phyloP scores from a whole-genome alignment of 2,888 invertebrate species.

The Cheilosia scutellata region DNA sequence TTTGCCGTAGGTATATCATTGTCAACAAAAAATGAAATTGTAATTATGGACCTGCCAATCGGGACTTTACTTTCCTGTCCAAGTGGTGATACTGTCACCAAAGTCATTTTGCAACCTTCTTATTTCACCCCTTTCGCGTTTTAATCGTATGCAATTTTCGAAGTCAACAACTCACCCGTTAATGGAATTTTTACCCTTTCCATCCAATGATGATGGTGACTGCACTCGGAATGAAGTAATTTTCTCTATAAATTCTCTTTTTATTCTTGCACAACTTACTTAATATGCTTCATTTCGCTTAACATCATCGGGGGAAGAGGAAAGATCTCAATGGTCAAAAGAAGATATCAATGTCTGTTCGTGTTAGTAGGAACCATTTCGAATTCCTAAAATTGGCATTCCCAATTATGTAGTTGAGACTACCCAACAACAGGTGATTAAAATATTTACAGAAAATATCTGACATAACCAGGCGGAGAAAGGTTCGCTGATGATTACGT shows the following conservation, averaged over 20 bases:
- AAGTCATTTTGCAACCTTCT: not conserved
- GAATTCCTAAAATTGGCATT: too few relatives aligned
- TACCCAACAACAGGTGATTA: not conserved
- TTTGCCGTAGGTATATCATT: too few relatives aligned
- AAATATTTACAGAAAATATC: too few relatives aligned
- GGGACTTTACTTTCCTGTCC: constrained; percentile 15
- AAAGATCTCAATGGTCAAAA: not conserved
- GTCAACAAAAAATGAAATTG: constrained; percentile 14
- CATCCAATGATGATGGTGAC: constrained; percentile 23
- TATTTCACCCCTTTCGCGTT: not conserved
- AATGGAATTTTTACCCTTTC: not conserved
- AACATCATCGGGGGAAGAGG: not conserved
- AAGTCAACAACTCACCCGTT: constrained; percentile 24
- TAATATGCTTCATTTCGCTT: not conserved
- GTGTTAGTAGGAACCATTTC: too few relatives aligned
- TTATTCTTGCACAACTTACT: constrained; percentile 45
- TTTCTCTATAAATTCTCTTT: constrained; percentile 42
- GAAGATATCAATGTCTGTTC: too few relatives aligned
- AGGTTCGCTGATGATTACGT: not conserved
- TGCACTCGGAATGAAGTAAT: constrained; percentile 54
- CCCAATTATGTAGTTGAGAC: not conserved
- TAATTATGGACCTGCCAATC: constrained; percentile 66
- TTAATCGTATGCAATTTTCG: constrained; percentile 29
- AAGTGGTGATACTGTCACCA: too few relatives aligned
- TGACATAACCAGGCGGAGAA: too few relatives aligned